Conservation (phyloP, 2,888 invertebrate genomes). For the Ennomos fuscantarius region DNA sequence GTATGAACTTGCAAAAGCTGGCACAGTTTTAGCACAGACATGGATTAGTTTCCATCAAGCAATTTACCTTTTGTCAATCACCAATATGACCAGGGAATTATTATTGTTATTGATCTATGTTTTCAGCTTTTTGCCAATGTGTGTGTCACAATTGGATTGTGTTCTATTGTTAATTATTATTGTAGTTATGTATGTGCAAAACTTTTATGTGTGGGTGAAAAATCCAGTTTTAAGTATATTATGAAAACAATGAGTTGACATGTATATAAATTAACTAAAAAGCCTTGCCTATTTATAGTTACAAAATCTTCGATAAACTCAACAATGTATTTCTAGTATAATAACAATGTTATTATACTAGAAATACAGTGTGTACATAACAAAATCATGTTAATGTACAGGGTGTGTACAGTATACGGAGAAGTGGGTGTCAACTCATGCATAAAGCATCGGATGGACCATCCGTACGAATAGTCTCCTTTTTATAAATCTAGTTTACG, state of each 20-base stretch:
- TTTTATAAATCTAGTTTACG: conserved; percentile 11
- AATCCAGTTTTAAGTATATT: too few relatives aligned
- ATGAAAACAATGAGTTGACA: too few relatives aligned
- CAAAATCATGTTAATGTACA: not conserved
- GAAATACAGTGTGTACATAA: not conserved
- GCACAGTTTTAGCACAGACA: too few relatives aligned
- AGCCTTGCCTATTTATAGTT: too few relatives aligned
- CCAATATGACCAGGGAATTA: conserved; percentile 24
- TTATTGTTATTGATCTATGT: conserved; percentile 12
- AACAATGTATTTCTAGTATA: too few relatives aligned
- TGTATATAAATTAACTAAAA: too few relatives aligned
- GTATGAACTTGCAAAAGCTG: too few relatives aligned
- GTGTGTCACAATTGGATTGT: conserved; percentile 6
- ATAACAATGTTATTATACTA: too few relatives aligned
- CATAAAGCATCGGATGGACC: conserved; percentile 51
- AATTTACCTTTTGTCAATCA: too few relatives aligned
- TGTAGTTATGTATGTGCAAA: conserved; percentile 7
- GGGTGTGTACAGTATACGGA: conserved; percentile 39
- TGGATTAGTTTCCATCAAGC: too few relatives aligned
- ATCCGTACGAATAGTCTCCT: conserved; percentile 33
- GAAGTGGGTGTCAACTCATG: conserved; percentile 48
- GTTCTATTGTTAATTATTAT: not conserved
- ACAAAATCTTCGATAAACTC: too few relatives aligned
- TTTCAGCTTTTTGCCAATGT: conserved; percentile 19
- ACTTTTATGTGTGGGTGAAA: not conserved